Evolutionary conservation across 35 echinoderm and acorn worm species (phyloP).

Genomic region (Ophioderma brevispina): DNA sequence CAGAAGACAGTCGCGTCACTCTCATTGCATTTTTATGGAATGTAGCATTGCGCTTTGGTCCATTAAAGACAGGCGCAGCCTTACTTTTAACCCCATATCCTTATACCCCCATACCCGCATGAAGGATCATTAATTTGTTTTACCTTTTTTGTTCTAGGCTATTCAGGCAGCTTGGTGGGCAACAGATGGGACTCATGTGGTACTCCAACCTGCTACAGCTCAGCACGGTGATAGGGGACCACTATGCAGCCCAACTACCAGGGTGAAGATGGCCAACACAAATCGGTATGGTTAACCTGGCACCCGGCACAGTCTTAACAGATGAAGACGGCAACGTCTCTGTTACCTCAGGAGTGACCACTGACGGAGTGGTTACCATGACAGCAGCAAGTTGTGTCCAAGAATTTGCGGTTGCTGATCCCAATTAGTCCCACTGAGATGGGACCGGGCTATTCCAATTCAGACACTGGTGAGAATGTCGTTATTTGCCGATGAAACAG

Average conservation of each 20-base stretch:
- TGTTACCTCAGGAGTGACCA: background rate
- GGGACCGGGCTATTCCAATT: too few relatives aligned
- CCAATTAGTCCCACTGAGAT: too few relatives aligned
- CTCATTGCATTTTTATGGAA: too few relatives aligned
- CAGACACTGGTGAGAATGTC: background rate
- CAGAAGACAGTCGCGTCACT: too few relatives aligned
- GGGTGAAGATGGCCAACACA: slow-evolving; percentile 80
- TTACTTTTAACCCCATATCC: too few relatives aligned
- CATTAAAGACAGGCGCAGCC: too few relatives aligned
- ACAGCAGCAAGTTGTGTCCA: background rate
- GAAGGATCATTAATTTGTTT: too few relatives aligned
- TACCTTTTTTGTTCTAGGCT: slow-evolving; percentile 19
- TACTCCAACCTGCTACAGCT: background rate
- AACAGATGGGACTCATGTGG: slow-evolving; percentile 45
- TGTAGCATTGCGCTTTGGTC: too few relatives aligned
- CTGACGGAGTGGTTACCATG: background rate
- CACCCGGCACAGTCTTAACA: slow-evolving; percentile 24
- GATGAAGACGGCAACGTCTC: background rate
- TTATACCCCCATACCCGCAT: too few relatives aligned
- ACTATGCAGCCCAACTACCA: slow-evolving; percentile 89
- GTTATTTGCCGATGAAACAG: background rate
- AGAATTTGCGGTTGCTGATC: too few relatives aligned
- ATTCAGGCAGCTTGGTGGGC: slow-evolving; percentile 73
- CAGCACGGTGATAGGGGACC: background rate
- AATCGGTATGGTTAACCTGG: slow-evolving; percentile 82